Percentiles rank a stretch among this genome's conserved stretches.
Evolutionary conservation across 2,888 invertebrate species (phyloP).

Genomic region (Melieria omissa): DNA sequence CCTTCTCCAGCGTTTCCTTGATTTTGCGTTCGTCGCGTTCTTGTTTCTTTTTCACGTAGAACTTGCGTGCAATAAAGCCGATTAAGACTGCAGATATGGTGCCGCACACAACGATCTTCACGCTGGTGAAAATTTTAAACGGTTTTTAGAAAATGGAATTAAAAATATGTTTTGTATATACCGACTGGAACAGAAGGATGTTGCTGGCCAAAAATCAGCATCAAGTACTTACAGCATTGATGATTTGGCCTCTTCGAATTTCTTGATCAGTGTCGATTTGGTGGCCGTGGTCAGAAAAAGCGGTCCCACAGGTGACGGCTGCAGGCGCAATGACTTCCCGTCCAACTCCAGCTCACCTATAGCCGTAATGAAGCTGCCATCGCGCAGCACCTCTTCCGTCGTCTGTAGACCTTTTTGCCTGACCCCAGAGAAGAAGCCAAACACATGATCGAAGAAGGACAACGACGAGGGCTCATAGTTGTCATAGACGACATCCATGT

Average conservation of each 20-base stretch:
- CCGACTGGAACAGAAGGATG: too few relatives aligned
- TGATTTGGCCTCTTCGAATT: constrained; percentile 77
- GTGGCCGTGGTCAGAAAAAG: constrained; percentile 85
- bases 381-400: constrained; percentile 86
- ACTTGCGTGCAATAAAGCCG: constrained; percentile 70
- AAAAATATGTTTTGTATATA: too few relatives aligned
- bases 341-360: constrained; percentile 83
- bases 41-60: constrained; percentile 69
- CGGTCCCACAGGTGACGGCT: constrained; percentile 79
- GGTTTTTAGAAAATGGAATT: neutral
- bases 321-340: constrained; percentile 75
- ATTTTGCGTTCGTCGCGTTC: constrained; percentile 71
- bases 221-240: constrained; percentile 72
- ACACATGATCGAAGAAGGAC: constrained; percentile 81
- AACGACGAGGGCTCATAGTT: constrained; percentile 82
- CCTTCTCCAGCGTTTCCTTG: constrained; percentile 73
- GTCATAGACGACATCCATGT: constrained; percentile 83
- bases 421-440: constrained; percentile 87
- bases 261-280: constrained; percentile 78
- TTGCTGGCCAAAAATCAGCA: neutral
- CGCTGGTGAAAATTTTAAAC: constrained; percentile 59
- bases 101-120: constrained; percentile 70
- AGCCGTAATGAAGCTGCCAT: constrained; percentile 82
- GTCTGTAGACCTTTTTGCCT: constrained; percentile 86
- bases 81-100: constrained; percentile 70